phyloP scores from a whole-genome alignment of 1,140 invertebrate genomes.

The Drusus annulatus region DNA sequence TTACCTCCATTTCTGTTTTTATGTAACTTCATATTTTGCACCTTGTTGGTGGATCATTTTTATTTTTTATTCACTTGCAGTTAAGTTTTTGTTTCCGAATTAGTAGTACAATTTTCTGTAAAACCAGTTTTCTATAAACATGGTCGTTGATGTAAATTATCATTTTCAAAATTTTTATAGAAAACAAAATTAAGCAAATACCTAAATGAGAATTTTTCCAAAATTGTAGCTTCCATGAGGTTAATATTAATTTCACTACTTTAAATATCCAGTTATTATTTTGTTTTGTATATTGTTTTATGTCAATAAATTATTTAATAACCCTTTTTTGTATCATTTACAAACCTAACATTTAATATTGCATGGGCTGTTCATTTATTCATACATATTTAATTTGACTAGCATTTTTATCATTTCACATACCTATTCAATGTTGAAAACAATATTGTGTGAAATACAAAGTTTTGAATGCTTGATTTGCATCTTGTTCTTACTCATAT shows the following conservation, averaged over 20 bases:
- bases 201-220: background rate
- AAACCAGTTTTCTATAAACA: background rate
- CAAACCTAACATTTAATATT: slow-evolving; percentile 25
- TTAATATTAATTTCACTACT: slow-evolving; percentile 2
- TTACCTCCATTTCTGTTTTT: background rate
- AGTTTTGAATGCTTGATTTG: background rate
- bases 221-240: background rate
- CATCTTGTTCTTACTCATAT: no score
- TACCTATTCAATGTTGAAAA: background rate
- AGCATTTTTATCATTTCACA: background rate
- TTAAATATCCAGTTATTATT: slow-evolving; percentile 10
- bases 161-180: no score
- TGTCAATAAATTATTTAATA: slow-evolving; percentile 35
- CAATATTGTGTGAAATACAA: background rate
- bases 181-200: no score
- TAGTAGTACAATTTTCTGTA: background rate
- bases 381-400: background rate
- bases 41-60: no score
- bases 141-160: background rate
- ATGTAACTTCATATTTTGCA: no score
- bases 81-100: no score
- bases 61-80: no score
- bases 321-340: slow-evolving; percentile 40
- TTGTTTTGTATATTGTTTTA: slow-evolving; percentile 33
- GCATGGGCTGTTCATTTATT: slow-evolving; percentile 31